Evolutionary conservation across 1,140 invertebrate genomes (phyloP).

Genomic region (Mercenaria mercenaria): DNA sequence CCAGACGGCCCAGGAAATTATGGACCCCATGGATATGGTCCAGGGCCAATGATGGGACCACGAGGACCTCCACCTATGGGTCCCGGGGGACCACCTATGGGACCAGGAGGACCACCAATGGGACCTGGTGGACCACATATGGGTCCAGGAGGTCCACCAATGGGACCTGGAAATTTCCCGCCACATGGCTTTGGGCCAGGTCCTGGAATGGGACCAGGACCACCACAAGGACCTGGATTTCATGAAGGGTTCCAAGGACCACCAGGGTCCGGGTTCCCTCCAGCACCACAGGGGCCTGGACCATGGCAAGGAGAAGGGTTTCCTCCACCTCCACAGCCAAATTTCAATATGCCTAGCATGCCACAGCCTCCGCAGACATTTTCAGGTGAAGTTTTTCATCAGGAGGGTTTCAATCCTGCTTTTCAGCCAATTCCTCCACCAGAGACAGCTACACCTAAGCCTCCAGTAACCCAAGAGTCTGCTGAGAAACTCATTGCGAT

Average conservation of each 20-base stretch:
- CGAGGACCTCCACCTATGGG: background rate
- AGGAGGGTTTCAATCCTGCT: constrained; percentile 1
- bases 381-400: constrained; percentile 50
- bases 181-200: constrained; percentile 1
- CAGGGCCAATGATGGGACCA: constrained; percentile 22
- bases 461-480: constrained; percentile 4
- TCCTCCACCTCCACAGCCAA: background rate
- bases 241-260: background rate
- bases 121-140: constrained; percentile 8
- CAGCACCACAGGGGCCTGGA: constrained; percentile 36
- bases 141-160: constrained; percentile 4
- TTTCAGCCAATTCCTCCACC: constrained; percentile 26
- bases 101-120: constrained; percentile 26
- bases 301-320: background rate
- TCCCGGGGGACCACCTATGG: constrained; percentile 27
- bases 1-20: background rate
- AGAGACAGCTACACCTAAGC: background rate
- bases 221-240: constrained; percentile 24
- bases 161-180: background rate
- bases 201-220: constrained; percentile 1
- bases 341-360: background rate
- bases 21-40: constrained; percentile 19
- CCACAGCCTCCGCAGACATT: constrained; percentile 42
- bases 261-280: constrained; percentile 9
- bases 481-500: constrained; percentile 59